Evolutionary conservation across 2,888 invertebrate species (phyloP).

Genomic region (Leptura quadrifasciata): DNA sequence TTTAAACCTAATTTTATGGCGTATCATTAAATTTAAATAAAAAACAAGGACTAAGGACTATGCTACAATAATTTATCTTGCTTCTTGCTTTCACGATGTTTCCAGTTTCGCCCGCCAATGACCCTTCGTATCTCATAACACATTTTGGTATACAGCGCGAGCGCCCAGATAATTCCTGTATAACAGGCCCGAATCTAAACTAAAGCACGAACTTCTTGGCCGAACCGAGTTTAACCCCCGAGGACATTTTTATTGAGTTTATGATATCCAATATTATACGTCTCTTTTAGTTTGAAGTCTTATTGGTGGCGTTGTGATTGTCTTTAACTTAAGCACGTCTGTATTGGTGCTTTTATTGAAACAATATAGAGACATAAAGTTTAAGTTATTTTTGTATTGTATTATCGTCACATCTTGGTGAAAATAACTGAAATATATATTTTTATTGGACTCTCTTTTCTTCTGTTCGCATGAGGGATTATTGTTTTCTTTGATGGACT

Average conservation of each 20-base stretch:
- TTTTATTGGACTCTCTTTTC: conserved; percentile 24
- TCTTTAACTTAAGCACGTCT: conserved; percentile 44
- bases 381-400: conserved; percentile 28
- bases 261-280: conserved; percentile 50
- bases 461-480: neutral
- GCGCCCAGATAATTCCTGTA: conserved; percentile 27
- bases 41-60: conserved; percentile 42
- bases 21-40: conserved; percentile 38
- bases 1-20: conserved; percentile 39
- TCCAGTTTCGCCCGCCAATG: conserved; percentile 43
- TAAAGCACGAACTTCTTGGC: conserved; percentile 30
- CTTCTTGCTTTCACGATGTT: conserved; percentile 40
- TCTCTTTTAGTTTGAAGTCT: conserved; percentile 45
- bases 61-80: conserved; percentile 45
- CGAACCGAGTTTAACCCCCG: conserved; percentile 32
- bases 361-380: conserved; percentile 34
- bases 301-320: conserved; percentile 45
- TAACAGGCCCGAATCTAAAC: neutral
- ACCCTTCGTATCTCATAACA: conserved; percentile 44
- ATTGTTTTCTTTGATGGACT: conserved; percentile 24
- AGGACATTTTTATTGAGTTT: conserved; percentile 51
- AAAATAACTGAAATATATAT: conserved; percentile 36
- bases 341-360: conserved; percentile 39
- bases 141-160: conserved; percentile 42
- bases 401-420: conserved; percentile 9